Conservation (phyloP, 2,797 vertebrate species). For the Schizopygopsis pylzovi region DNA sequence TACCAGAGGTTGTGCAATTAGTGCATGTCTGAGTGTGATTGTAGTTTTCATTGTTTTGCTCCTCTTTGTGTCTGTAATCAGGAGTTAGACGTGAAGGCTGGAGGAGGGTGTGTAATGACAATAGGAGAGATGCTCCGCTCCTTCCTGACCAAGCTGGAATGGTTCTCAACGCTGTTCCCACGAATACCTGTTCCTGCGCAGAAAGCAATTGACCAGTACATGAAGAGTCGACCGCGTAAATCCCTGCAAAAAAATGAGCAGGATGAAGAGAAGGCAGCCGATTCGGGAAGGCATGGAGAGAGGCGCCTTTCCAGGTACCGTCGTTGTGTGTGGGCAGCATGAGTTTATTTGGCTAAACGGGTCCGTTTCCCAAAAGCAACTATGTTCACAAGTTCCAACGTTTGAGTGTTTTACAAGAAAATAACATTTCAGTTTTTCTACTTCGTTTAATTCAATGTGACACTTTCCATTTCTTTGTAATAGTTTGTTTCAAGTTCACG, state of each 20-base stretch:
- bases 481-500: no score
- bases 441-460: no score
- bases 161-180: conserved; percentile 98
- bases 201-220: conserved; percentile 95
- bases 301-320: conserved; percentile 88
- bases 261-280: conserved; percentile 76
- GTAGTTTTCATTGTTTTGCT: conserved; percentile 45
- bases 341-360: background rate
- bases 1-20: no score
- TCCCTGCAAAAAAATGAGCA: conserved; percentile 86
- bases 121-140: conserved; percentile 98
- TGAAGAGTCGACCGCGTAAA: conserved; percentile 95
- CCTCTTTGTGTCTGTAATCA: conserved; percentile 72
- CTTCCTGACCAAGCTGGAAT: conserved; percentile 98
- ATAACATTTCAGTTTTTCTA: background rate
- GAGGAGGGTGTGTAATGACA: conserved; percentile 97
- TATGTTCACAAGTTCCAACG: no score
- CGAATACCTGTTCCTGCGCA: conserved; percentile 98
- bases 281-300: conserved; percentile 83
- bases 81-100: conserved; percentile 99
- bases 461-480: no score
- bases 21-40: background rate
- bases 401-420: background rate
- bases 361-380: no score
- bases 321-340: background rate